These are phyloP conservation scores for Xanthia icteritia DNA, from an alignment of 2,888 invertebrate species.

Conservation along the genomic window DNA sequence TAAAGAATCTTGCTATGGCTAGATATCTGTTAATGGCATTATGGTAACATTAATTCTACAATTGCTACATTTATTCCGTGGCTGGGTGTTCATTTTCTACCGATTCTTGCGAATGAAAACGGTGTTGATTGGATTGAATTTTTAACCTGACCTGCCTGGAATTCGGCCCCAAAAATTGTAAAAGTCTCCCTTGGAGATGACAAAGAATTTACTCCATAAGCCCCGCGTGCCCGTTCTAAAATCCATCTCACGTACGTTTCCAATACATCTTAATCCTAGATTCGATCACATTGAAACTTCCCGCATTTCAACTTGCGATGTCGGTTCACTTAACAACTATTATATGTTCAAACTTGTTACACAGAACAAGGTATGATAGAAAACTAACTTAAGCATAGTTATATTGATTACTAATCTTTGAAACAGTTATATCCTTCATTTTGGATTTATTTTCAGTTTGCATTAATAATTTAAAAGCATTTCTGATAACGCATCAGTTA, in stretches of 20 bases:
- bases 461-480: background rate
- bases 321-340: constrained; percentile 40
- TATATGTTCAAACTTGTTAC: constrained; percentile 42
- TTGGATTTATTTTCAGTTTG: background rate
- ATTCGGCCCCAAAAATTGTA: background rate
- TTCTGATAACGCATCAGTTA: background rate
- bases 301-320: constrained; percentile 46
- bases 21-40: background rate
- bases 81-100: background rate
- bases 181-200: background rate
- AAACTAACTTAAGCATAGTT: constrained; percentile 20
- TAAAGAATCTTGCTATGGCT: background rate
- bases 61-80: background rate
- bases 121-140: background rate
- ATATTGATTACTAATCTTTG: too few species aligned
- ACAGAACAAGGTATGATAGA: constrained; percentile 19
- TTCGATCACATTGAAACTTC: constrained; percentile 54
- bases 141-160: background rate
- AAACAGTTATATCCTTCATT: too few species aligned
- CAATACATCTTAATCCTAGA: constrained; percentile 23
- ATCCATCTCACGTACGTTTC: constrained; percentile 31
- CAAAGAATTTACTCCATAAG: background rate
- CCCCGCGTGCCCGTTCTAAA: background rate
- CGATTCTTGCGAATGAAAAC: background rate
- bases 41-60: too few species aligned